phyloP scores from a whole-genome alignment of 2,113 vertebrate species.

The Calidris pygmaea region DNA sequence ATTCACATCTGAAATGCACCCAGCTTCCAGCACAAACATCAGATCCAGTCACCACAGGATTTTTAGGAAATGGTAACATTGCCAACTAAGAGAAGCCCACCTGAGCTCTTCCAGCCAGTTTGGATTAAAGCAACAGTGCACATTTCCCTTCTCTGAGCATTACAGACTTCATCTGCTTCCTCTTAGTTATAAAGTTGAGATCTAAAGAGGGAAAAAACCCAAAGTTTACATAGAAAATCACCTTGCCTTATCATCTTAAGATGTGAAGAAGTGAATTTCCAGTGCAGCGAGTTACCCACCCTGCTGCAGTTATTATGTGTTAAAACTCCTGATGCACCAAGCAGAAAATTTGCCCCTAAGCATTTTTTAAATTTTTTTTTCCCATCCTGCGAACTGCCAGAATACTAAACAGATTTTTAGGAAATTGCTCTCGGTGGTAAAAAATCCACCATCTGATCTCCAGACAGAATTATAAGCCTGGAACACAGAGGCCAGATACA shows the following conservation, averaged over 20 bases:
- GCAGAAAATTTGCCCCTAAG: constrained; percentile 35
- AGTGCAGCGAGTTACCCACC: not conserved
- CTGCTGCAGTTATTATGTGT: not conserved
- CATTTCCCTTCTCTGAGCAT: not conserved
- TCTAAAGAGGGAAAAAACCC: not conserved
- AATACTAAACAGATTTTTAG: constrained; percentile 31
- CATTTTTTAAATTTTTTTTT: not conserved
- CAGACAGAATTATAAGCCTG: not conserved
- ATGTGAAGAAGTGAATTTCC: not conserved
- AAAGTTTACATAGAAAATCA: not conserved
- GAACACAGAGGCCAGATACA: not conserved
- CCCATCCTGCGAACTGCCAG: not conserved
- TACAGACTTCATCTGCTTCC: not conserved
- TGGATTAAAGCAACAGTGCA: not conserved
- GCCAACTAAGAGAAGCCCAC: not conserved
- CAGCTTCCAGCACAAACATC: not conserved
- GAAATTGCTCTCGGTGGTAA: constrained; percentile 2
- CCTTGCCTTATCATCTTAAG: not conserved
- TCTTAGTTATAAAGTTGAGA: not conserved
- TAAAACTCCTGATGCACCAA: not conserved
- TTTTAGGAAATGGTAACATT: not conserved
- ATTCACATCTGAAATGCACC: not conserved
- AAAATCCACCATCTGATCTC: constrained; percentile 26
- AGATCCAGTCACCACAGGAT: not conserved
- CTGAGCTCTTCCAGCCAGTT: not conserved